These are phyloP conservation scores for Thamnophis sirtalis DNA, from an alignment of 2,113 vertebrate species.

Conservation along the genomic window DNA sequence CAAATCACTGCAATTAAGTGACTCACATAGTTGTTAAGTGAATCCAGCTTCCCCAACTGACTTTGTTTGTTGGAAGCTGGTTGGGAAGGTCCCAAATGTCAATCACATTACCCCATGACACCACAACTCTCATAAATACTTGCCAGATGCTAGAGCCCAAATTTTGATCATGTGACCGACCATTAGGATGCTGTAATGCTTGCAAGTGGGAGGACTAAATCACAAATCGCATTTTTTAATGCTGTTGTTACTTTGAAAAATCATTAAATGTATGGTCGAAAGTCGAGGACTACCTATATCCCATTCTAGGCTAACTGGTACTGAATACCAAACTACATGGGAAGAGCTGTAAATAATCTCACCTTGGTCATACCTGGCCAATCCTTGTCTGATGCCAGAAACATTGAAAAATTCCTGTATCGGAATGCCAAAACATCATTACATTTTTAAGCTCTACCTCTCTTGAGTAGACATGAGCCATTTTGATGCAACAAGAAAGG, in stretches of 20 bases:
- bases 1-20: background rate
- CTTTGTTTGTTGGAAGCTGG: background rate
- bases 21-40: background rate
- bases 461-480: background rate
- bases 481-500: background rate
- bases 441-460: background rate
- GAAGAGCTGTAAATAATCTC: background rate
- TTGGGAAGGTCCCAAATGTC: too few relatives aligned
- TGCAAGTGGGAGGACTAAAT: too few relatives aligned
- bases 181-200: too few relatives aligned
- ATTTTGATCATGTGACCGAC: too few relatives aligned
- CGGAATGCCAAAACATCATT: background rate
- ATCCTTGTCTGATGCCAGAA: background rate
- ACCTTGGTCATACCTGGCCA: background rate
- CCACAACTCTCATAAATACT: too few relatives aligned
- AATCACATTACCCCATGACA: too few relatives aligned
- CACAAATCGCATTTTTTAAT: too few relatives aligned
- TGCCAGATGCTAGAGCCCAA: too few relatives aligned
- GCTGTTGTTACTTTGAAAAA: too few relatives aligned
- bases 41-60: background rate
- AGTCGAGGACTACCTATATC: background rate
- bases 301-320: background rate
- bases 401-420: background rate
- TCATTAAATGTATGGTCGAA: too few relatives aligned
- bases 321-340: background rate